These are phyloP conservation scores for Geotrupes spiniger DNA, from an alignment of 2,888 invertebrate species.

Conservation along the genomic window DNA sequence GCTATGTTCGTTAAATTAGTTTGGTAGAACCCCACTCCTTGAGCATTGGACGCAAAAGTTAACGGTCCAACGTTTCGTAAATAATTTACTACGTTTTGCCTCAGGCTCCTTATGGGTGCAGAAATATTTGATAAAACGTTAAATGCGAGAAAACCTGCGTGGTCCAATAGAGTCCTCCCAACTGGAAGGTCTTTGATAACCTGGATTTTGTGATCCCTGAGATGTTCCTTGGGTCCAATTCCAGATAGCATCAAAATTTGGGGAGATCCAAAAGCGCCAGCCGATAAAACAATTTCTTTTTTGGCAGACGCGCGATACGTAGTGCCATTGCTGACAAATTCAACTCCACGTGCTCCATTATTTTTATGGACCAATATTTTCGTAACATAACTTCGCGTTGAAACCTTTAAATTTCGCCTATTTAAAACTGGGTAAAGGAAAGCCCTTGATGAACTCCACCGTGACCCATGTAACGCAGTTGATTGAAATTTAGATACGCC, in stretches of 20 bases:
- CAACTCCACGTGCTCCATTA: slow-evolving; percentile 55
- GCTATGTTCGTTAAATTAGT: slow-evolving; percentile 7
- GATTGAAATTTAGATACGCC: slow-evolving; percentile 65
- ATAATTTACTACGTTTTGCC: slow-evolving; percentile 25
- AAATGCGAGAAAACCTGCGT: slow-evolving; percentile 31
- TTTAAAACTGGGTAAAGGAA: slow-evolving; percentile 55
- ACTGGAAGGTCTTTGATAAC: slow-evolving; percentile 32
- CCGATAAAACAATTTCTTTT: slow-evolving; percentile 70
- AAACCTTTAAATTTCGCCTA: slow-evolving; percentile 58
- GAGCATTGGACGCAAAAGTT: slow-evolving; percentile 22
- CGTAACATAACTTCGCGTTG: slow-evolving; percentile 55
- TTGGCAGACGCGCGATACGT: slow-evolving; percentile 54
- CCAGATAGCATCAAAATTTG: slow-evolving; percentile 38
- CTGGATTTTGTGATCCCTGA: slow-evolving; percentile 28
- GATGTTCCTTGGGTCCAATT: slow-evolving; percentile 33
- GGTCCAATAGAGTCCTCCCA: slow-evolving; percentile 33
- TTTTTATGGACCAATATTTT: slow-evolving; percentile 58
- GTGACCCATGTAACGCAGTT: slow-evolving; percentile 58
- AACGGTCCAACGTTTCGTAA: slow-evolving; percentile 27
- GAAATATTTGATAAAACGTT: slow-evolving; percentile 22
- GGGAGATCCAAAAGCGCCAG: slow-evolving; percentile 67
- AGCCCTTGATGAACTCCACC: slow-evolving; percentile 60
- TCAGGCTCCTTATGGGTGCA: slow-evolving; percentile 3
- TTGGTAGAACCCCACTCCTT: slow-evolving; percentile 20
- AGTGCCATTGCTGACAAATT: slow-evolving; percentile 51